Evolutionary conservation across 2,888 invertebrate species (phyloP), one percentile per base, ranked within the genome.

Genomic region (Ptychoptera contaminata): DNA sequence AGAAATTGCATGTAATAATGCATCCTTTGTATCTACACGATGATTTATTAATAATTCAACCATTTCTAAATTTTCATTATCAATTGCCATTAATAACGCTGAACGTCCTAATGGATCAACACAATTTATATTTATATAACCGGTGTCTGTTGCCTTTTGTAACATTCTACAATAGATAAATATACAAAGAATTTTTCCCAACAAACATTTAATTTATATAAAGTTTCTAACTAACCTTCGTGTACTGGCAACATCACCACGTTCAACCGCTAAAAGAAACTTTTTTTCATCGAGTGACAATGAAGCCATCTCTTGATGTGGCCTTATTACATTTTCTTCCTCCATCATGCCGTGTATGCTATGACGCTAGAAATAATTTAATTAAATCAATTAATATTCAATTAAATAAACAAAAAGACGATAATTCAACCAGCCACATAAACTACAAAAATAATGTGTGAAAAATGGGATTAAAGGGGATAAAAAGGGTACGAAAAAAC

Each of bases 11-110:
- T 97, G 96, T 52, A 97, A 72, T 31, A 96, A 74, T 1, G 94
- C 91, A 66, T 96, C 94, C 56, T 91, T 86, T 7, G 93, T 88
- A 66, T 93, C 93, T 45, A 90, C 91, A 54, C 70, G 63, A 62
- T 84, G 80, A 65, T 83, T 83, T 51, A 90, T 81, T 54, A 91
- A 71, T 54, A 90, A 69, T 61, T 88, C 88, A 41, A 91, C 88
- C 90, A 91, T 91, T 70, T 97, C 96, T 56, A 96, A 74, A 68
- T 97, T 97, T 72, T 97, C 97, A 71, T 96, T 96, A 72, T 97
- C 97, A 58, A 97, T 97, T 55, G 96, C 96, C 83, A 97, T 94
- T 51, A 94, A 77, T 40, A 97, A 75, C 2, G 96, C 96, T 47
- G 90, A 90, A 55, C 97, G 75, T 16, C 96, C 97, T 55, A 97